Evolutionary conservation across 2,797 vertebrate genomes (phyloP).

Genomic region (Lepidocolaptes lacrymiger): DNA sequence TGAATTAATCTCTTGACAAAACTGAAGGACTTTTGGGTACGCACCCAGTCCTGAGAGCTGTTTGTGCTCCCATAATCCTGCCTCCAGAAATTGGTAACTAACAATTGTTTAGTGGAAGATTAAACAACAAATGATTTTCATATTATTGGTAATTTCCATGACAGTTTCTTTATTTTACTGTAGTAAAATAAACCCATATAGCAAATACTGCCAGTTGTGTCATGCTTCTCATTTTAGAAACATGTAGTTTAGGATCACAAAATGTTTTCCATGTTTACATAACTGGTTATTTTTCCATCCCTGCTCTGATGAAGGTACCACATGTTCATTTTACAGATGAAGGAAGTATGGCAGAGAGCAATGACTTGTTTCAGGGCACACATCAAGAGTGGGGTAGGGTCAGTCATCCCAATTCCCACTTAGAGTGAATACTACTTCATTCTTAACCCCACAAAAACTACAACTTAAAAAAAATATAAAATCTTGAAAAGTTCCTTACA

Average conservation of each 20-base stretch:
- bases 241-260: not conserved
- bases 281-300: not conserved
- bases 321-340: not conserved
- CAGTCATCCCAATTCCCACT: not conserved
- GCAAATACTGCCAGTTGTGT: not conserved
- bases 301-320: not conserved
- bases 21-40: not conserved
- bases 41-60: not conserved
- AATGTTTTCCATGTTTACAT: not conserved
- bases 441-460: not conserved
- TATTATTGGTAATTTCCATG: not conserved
- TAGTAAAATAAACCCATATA: not conserved
- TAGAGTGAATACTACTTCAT: not conserved
- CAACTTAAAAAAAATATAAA: not conserved
- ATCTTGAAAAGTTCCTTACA: not conserved
- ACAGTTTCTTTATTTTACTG: not conserved
- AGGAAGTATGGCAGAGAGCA: not conserved
- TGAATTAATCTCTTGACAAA: not conserved
- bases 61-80: not conserved
- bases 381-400: not conserved
- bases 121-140: not conserved
- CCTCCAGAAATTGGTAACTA: not conserved
- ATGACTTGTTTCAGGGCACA: not conserved
- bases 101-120: not conserved
- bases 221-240: not conserved